A percentile compares a stretch with the other conserved stretches of the same genome.
These are phyloP conservation scores for Collichthys lucidus DNA, from an alignment of 2,113 vertebrate genomes.

Conservation along the genomic window DNA sequence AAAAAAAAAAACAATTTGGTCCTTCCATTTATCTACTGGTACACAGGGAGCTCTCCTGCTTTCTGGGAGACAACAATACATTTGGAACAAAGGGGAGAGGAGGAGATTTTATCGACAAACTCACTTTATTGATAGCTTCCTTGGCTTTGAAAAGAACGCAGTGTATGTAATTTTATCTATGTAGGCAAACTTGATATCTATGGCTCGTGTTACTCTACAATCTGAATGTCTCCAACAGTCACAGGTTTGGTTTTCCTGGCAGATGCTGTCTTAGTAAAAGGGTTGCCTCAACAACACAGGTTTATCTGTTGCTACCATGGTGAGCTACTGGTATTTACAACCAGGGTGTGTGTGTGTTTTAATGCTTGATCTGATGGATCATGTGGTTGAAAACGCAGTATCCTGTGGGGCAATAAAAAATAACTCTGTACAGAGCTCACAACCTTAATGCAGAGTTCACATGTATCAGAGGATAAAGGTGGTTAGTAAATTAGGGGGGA, in stretches of 20 bases:
- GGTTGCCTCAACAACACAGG: conserved; percentile 30
- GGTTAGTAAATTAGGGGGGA: background rate
- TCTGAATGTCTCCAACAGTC: conserved; percentile 7
- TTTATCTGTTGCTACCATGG: conserved; percentile 26
- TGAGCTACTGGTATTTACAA: conserved; percentile 66
- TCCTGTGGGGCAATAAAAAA: conserved; percentile 59
- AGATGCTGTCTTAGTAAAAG: background rate
- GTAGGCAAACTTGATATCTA: conserved; percentile 22
- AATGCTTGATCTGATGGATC: conserved; percentile 34
- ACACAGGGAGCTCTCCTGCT: conserved; percentile 20
- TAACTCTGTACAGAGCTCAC: conserved; percentile 35
- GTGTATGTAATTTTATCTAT: conserved; percentile 10
- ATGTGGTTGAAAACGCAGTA: conserved; percentile 52
- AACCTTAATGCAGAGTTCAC: conserved; percentile 19
- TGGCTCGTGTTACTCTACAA: conserved; percentile 20
- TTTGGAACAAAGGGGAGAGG: conserved; percentile 28
- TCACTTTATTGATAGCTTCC: conserved; percentile 21
- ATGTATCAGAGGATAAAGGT: background rate
- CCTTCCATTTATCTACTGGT: conserved; percentile 46
- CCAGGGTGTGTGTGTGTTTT: conserved; percentile 54
- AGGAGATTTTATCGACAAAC: conserved; percentile 31
- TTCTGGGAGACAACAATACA: conserved; percentile 12
- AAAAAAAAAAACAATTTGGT: conserved; percentile 32
- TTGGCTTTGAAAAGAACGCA: background rate
- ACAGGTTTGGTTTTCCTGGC: conserved; percentile 16